Conservation (phyloP, 1,140 invertebrate genomes). For the Coptotermes formosanus region DNA sequence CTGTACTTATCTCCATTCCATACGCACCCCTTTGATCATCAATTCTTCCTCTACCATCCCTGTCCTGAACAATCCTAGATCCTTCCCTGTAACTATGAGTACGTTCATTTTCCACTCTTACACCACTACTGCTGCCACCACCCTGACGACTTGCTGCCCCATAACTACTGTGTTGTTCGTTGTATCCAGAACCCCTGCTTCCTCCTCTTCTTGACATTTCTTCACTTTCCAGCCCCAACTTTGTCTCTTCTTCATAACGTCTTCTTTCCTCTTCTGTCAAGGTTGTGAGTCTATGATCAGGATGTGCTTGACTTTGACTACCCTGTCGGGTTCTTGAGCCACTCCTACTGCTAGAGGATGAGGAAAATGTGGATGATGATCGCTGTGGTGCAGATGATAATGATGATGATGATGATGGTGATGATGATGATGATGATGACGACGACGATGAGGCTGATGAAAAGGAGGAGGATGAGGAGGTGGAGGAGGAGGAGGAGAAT, state of each 20-base stretch:
- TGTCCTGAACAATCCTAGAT: not conserved
- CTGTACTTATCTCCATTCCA: not conserved
- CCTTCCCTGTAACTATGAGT: not conserved
- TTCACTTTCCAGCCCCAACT: not conserved
- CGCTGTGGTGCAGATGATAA: no score
- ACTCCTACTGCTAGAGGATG: not conserved
- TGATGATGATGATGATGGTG: no score
- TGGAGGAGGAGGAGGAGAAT: no score
- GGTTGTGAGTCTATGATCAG: conserved; percentile 2
- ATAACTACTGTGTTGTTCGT: not conserved
- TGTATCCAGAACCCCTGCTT: no score
- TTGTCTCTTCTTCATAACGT: conserved; percentile 28
- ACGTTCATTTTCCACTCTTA: not conserved
- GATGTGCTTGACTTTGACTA: not conserved
- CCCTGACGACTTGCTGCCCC: not conserved
- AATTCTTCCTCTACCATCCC: no score
- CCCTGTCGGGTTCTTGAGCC: not conserved
- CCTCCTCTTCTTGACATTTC: not conserved
- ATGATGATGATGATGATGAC: no score
- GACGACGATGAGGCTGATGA: no score
- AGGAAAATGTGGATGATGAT: no score
- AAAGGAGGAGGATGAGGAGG: no score
- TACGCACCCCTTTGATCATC: not conserved
- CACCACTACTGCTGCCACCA: not conserved
- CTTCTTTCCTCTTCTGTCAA: conserved; percentile 30